These are phyloP conservation scores for Peucedramus taeniatus DNA, from an alignment of 2,113 vertebrate genomes.

Conservation along the genomic window DNA sequence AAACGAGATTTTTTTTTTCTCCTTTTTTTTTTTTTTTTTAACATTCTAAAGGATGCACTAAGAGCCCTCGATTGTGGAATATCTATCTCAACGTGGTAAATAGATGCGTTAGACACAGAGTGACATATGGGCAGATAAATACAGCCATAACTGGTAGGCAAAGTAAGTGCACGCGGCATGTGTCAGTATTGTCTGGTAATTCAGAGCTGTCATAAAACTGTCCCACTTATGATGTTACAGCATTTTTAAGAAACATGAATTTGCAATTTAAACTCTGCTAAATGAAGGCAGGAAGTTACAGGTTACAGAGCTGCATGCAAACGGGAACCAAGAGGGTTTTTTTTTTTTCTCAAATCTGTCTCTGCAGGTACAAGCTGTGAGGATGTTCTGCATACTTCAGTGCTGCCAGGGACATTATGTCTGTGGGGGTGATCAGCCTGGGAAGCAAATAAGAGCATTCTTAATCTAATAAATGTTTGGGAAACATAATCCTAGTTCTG, in stretches of 20 bases:
- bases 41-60: slow-evolving; percentile 31
- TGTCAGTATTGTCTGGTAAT: slow-evolving; percentile 38
- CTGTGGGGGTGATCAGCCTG: not conserved
- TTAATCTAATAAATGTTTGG: not conserved
- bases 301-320: slow-evolving; percentile 58
- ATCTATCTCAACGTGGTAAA: slow-evolving; percentile 46
- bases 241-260: slow-evolving; percentile 70
- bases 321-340: not conserved
- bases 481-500: not conserved
- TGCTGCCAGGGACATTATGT: not conserved
- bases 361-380: not conserved
- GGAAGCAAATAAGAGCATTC: not conserved
- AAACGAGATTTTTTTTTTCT: not conserved
- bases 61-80: slow-evolving; percentile 51
- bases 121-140: slow-evolving; percentile 57
- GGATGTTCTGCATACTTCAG: not conserved
- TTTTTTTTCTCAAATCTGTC: not conserved
- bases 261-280: slow-evolving; percentile 67
- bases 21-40: not conserved
- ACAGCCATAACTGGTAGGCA: slow-evolving; percentile 48
- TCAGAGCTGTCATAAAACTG: slow-evolving; percentile 66
- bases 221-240: slow-evolving; percentile 67
- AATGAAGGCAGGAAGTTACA: slow-evolving; percentile 58
- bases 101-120: slow-evolving; percentile 24
- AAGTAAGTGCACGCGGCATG: slow-evolving; percentile 21